These are phyloP conservation scores for Idris sp. DNA, from an alignment of 1,140 invertebrate species.

Conservation along the genomic window DNA sequence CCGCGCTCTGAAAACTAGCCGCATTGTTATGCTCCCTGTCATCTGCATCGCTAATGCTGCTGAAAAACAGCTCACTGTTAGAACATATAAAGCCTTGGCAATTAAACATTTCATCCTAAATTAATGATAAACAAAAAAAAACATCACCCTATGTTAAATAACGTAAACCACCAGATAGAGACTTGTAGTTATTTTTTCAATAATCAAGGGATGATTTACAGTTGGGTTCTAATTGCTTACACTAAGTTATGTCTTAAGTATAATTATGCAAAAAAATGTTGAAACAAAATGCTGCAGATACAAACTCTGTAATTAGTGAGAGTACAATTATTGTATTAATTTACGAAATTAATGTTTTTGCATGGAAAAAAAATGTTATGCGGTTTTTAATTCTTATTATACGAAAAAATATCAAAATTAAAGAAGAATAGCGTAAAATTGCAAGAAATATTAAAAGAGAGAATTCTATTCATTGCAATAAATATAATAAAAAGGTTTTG, in stretches of 20 bases:
- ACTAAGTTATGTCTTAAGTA: constrained; percentile 8
- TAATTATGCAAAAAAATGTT: constrained; percentile 15
- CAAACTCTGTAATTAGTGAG: constrained; percentile 17
- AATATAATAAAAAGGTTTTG: no score
- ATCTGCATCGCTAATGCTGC: constrained; percentile 63
- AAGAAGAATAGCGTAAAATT: no score
- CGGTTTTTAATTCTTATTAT: no score
- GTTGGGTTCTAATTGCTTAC: constrained; percentile 16
- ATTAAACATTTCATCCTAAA: constrained; percentile 41
- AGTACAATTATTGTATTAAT: constrained; percentile 15
- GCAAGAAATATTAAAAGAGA: no score
- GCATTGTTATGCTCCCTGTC: constrained; percentile 69
- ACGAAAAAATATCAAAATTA: no score
- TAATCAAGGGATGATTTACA: constrained; percentile 13
- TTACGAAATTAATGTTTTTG: constrained; percentile 6
- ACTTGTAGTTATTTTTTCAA: constrained; percentile 6
- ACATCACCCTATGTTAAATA: background rate
- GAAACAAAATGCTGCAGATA: constrained; percentile 12
- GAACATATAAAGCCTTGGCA: constrained; percentile 27
- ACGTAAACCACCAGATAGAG: background rate
- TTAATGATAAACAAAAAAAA: constrained; percentile 32
- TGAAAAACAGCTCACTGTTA: constrained; percentile 53
- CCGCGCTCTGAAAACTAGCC: constrained; percentile 66
- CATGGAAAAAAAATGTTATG: no score
- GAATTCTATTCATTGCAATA: no score